A percentile compares a stretch with the other conserved stretches of the same genome.
phyloP scores from a whole-genome alignment of 2,113 vertebrate genomes.

The Stercorarius parasiticus region DNA sequence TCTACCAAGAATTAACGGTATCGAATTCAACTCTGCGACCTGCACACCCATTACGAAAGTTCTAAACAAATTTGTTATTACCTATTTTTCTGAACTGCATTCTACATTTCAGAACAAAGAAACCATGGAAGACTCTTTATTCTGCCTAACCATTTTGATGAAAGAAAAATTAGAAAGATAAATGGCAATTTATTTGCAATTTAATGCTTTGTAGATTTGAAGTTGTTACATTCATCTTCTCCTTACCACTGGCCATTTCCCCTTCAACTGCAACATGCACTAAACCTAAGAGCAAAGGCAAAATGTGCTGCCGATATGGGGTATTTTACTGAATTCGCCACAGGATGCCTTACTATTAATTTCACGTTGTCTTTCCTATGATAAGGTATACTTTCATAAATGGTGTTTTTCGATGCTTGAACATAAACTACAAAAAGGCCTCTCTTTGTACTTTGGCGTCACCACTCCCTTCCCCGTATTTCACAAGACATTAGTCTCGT shows the following conservation, averaged over 20 bases:
- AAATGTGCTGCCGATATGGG: background rate
- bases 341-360: background rate
- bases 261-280: background rate
- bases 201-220: constrained; percentile 4
- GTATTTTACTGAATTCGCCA: background rate
- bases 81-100: background rate
- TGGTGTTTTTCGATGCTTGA: background rate
- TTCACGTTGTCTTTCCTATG: background rate
- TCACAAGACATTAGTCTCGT: background rate
- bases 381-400: background rate
- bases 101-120: background rate
- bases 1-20: background rate
- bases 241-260: background rate
- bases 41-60: background rate
- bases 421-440: background rate
- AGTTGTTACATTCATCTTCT: background rate
- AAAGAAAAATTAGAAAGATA: constrained; percentile 22
- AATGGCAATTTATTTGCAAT: constrained; percentile 3
- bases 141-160: background rate
- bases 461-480: background rate
- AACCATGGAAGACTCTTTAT: background rate
- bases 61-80: background rate
- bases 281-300: background rate
- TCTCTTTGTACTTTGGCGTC: background rate
- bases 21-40: background rate